Conservation (phyloP, 2,113 vertebrate genomes). For the Chloebia gouldiae region DNA sequence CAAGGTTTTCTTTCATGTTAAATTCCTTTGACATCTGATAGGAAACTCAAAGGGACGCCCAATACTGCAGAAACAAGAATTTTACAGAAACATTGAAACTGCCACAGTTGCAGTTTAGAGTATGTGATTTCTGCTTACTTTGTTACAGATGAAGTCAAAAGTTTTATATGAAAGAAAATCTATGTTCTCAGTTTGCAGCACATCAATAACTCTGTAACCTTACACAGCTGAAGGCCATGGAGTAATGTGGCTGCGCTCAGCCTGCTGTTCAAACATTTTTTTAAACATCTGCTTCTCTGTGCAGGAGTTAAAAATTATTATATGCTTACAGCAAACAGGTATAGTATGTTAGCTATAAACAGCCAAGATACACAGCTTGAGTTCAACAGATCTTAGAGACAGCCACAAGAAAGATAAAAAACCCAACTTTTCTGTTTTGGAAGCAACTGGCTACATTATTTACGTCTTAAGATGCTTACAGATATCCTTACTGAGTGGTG, state of each 20-base stretch:
- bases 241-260: accelerated
- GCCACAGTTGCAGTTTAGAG: not conserved
- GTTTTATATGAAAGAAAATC: not conserved
- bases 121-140: not conserved
- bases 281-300: not conserved
- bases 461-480: not conserved
- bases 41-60: not conserved
- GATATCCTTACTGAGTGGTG: not conserved
- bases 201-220: not conserved
- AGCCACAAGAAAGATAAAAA: not conserved
- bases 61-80: not conserved
- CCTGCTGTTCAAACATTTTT: not conserved
- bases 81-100: not conserved
- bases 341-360: not conserved
- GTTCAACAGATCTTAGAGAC: not conserved
- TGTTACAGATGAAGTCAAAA: not conserved
- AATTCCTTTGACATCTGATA: not conserved
- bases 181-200: not conserved
- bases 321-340: not conserved
- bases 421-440: not conserved
- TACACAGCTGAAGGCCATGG: not conserved
- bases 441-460: not conserved
- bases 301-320: not conserved
- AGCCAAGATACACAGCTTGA: not conserved
- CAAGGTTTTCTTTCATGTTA: not conserved